These are phyloP conservation scores for Acrocephalus kingi DNA, from an alignment of 2,113 vertebrate genomes.

Conservation along the genomic window DNA sequence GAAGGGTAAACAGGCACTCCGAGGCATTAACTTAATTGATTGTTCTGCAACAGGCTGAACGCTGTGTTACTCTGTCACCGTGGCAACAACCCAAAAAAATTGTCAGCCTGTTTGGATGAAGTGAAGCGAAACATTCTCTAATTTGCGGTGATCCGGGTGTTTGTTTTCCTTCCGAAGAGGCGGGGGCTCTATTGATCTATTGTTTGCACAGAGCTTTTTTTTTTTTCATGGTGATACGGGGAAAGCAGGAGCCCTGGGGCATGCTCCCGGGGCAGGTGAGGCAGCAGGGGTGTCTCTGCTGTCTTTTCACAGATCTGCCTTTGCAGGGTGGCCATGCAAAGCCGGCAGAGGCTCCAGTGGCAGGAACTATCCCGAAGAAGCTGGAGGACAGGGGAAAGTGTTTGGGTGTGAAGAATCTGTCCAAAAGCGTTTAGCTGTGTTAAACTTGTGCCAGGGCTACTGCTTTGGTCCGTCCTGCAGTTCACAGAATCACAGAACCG, in stretches of 20 bases:
- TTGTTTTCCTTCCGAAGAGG: slow-evolving; percentile 70
- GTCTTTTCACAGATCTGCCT: not conserved
- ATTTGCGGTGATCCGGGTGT: slow-evolving; percentile 81
- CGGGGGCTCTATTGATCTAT: slow-evolving; percentile 65
- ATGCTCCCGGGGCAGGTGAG: slow-evolving; percentile 2
- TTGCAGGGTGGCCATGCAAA: not conserved
- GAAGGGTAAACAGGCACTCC: slow-evolving; percentile 75
- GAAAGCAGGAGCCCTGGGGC: not conserved
- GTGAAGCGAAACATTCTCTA: slow-evolving; percentile 87
- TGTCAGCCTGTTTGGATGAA: slow-evolving; percentile 87
- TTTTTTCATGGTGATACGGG: not conserved
- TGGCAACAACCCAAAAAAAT: slow-evolving; percentile 84
- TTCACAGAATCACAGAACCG: not conserved
- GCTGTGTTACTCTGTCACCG: slow-evolving; percentile 84
- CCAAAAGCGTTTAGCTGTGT: not conserved
- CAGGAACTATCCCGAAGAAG: not conserved
- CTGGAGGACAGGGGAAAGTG: not conserved
- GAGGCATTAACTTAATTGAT: slow-evolving; percentile 88
- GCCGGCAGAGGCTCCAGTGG: not conserved
- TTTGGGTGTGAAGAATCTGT: not conserved
- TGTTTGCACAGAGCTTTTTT: slow-evolving; percentile 56
- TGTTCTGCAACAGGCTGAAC: slow-evolving; percentile 86
- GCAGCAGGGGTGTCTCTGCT: not conserved
- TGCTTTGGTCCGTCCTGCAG: not conserved
- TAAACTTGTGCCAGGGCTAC: not conserved